These are phyloP conservation scores for Philereme vetulata DNA, from an alignment of 2,888 invertebrate species.

Conservation along the genomic window DNA sequence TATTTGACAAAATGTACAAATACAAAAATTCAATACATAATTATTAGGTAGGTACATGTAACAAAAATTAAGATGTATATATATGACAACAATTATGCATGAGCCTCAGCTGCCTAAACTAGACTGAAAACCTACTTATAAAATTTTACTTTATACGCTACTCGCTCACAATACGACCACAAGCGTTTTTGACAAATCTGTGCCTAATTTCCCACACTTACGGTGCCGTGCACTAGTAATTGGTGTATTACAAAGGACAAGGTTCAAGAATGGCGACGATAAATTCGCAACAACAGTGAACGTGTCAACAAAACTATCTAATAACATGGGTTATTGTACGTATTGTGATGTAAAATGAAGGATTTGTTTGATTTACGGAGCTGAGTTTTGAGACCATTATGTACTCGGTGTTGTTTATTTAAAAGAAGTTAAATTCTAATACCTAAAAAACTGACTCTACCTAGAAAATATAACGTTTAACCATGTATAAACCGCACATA, in stretches of 20 bases:
- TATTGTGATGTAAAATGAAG: constrained; percentile 34
- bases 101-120: no score
- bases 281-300: constrained; percentile 64
- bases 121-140: no score
- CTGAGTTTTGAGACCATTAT: constrained; percentile 1
- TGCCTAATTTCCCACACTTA: constrained; percentile 77
- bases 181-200: constrained; percentile 33
- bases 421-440: no score
- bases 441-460: no score
- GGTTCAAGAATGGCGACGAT: constrained; percentile 56
- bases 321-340: constrained; percentile 60
- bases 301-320: constrained; percentile 65
- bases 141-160: constrained; percentile 27
- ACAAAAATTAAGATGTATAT: no score
- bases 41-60: no score
- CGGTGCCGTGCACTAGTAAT: constrained; percentile 53
- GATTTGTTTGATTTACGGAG: constrained; percentile 30
- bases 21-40: no score
- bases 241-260: constrained; percentile 50
- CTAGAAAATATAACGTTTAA: no score
- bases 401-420: no score
- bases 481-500: no score
- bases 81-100: no score
- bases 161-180: constrained; percentile 37
- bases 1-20: no score